These are phyloP conservation scores for Cygnus buccinator DNA, from an alignment of 2,113 vertebrate species.

Conservation along the genomic window DNA sequence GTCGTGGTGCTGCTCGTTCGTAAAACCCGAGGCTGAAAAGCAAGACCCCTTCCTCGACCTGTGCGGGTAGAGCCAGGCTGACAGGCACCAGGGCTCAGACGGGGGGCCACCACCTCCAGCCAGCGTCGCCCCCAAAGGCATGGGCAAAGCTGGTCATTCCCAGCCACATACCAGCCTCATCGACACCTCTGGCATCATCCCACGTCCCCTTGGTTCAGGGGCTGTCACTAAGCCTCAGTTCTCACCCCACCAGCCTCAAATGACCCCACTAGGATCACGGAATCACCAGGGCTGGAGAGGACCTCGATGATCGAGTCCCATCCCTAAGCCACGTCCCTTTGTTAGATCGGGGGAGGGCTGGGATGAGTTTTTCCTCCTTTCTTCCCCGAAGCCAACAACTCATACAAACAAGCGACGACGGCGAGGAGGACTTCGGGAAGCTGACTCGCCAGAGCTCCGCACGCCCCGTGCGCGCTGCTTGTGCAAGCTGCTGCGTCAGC, in stretches of 20 bases:
- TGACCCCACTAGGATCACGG: too few relatives aligned
- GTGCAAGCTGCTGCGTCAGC: not conserved
- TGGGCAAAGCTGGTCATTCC: not conserved
- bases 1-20: fast-evolving
- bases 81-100: not conserved
- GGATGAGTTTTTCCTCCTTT: not conserved
- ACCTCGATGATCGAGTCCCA: not conserved
- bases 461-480: fast-evolving
- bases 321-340: not conserved
- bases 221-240: not conserved
- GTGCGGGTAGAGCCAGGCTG: not conserved
- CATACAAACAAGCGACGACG: not conserved
- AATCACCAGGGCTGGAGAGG: too few relatives aligned
- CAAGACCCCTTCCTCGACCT: not conserved
- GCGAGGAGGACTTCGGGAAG: not conserved
- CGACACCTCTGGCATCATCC: not conserved
- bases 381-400: not conserved
- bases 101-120: fast-evolving
- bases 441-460: not conserved
- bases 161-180: fast-evolving
- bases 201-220: not conserved
- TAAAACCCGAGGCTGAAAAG: not conserved
- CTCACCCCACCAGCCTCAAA: not conserved
- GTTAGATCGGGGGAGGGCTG: not conserved
- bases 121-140: not conserved